Conservation (phyloP, 2,797 vertebrate genomes). For the Botia kubotai region DNA sequence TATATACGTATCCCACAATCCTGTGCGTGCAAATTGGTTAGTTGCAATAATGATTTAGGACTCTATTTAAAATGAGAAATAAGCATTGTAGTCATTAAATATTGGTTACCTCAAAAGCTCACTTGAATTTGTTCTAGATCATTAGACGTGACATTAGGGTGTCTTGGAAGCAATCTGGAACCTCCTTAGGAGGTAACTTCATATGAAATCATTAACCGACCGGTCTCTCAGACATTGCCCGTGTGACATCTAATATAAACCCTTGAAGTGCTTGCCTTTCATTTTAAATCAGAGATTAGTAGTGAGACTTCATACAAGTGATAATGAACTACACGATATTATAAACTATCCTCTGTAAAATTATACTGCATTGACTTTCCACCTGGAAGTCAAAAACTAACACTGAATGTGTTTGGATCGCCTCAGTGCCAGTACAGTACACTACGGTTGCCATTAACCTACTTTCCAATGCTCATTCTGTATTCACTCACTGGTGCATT, state of each 20-base stretch:
- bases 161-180: neutral
- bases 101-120: neutral
- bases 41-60: neutral
- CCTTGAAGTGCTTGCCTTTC: too few species aligned
- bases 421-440: neutral
- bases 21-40: neutral
- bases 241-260: neutral
- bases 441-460: constrained; percentile 55
- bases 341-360: too few species aligned
- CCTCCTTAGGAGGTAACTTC: neutral
- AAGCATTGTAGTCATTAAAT: neutral
- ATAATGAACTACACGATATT: too few species aligned
- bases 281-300: too few species aligned
- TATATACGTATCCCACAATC: neutral
- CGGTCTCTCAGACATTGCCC: too few species aligned
- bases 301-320: too few species aligned
- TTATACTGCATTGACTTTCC: too few species aligned
- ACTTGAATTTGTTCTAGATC: constrained; percentile 2
- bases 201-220: constrained; percentile 5
- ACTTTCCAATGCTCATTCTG: constrained; percentile 43
- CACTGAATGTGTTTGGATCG: too few species aligned
- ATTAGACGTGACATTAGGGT: neutral
- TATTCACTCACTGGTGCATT: constrained; percentile 24
- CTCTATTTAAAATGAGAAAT: neutral
- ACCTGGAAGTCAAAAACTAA: too few species aligned